Percentiles rank a stretch among this genome's conserved stretches.
Conservation (phyloP, 1,140 invertebrate species). For the Charaxes varanes region DNA sequence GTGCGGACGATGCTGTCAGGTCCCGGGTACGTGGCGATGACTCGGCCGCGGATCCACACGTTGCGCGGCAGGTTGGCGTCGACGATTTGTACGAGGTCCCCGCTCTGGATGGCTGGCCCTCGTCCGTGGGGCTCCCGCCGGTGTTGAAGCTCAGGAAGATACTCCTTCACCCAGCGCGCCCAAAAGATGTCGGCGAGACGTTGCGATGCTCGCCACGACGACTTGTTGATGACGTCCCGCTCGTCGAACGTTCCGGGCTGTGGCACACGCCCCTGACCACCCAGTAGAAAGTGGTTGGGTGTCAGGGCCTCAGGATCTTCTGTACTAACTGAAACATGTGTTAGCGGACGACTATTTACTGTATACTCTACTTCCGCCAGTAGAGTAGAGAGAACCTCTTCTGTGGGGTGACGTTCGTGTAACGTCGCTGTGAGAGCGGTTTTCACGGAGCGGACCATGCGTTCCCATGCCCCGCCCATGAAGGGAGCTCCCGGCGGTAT, state of each 20-base stretch:
- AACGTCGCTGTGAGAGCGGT: background rate
- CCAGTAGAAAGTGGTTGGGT: conserved; percentile 36
- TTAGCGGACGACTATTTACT: background rate
- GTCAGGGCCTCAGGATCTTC: background rate
- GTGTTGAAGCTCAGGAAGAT: conserved; percentile 23
- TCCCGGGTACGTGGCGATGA: conserved; percentile 32
- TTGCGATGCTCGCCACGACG: conserved; percentile 21
- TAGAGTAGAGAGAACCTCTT: background rate
- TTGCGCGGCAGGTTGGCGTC: conserved; percentile 27
- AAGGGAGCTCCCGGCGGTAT: conserved; percentile 34
- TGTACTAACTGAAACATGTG: background rate
- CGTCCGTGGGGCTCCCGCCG: conserved; percentile 12
- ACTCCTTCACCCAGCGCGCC: conserved; percentile 30
- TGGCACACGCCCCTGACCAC: conserved; percentile 19
- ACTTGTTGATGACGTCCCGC: conserved; percentile 4
- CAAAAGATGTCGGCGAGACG: conserved; percentile 28
- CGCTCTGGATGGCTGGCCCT: background rate
- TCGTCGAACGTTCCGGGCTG: conserved; percentile 1
- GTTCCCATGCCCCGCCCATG: conserved; percentile 1
- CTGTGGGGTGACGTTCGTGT: background rate
- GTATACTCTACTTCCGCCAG: background rate
- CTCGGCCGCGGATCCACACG: conserved; percentile 27
- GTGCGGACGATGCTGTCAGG: conserved; percentile 34
- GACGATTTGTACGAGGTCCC: conserved; percentile 22
- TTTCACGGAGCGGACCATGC: background rate